These are phyloP conservation scores for Thymelicus lineola DNA, from an alignment of 2,888 invertebrate genomes.

Conservation along the genomic window DNA sequence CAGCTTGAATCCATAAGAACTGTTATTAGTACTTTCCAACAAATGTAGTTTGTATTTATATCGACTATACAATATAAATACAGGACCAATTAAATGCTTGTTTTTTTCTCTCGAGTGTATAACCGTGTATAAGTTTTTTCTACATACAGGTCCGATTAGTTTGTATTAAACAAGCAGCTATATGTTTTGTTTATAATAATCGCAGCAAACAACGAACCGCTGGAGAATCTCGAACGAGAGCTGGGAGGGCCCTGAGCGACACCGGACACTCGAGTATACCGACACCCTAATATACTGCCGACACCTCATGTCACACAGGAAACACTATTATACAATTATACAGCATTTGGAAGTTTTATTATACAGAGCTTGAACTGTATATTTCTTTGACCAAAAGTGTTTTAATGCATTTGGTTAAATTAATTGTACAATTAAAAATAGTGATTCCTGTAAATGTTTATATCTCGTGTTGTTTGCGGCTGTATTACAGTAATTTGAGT, in stretches of 20 bases:
- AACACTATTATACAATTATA: conserved; percentile 26
- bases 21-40: no score
- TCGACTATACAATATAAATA: no score
- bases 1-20: no score
- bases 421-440: conserved; percentile 6
- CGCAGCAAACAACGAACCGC: conserved; percentile 82
- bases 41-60: no score
- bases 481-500: conserved; percentile 37
- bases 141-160: no score
- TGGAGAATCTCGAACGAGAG: conserved; percentile 81
- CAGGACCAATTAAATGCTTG: no score
- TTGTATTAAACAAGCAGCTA: conserved; percentile 12
- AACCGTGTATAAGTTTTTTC: no score
- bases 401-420: background rate
- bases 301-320: conserved; percentile 33
- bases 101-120: no score
- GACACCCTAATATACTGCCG: conserved; percentile 20
- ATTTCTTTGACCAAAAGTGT: no score
- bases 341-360: background rate
- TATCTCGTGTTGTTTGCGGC: conserved; percentile 49
- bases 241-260: conserved; percentile 68
- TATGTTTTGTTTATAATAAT: conserved; percentile 39
- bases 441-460: conserved; percentile 40
- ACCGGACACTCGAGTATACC: conserved; percentile 47
- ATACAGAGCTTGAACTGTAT: background rate